Base-by-base conservation (phyloP, 2,797 vertebrate species). In the Sebastes elongatus region DNA sequence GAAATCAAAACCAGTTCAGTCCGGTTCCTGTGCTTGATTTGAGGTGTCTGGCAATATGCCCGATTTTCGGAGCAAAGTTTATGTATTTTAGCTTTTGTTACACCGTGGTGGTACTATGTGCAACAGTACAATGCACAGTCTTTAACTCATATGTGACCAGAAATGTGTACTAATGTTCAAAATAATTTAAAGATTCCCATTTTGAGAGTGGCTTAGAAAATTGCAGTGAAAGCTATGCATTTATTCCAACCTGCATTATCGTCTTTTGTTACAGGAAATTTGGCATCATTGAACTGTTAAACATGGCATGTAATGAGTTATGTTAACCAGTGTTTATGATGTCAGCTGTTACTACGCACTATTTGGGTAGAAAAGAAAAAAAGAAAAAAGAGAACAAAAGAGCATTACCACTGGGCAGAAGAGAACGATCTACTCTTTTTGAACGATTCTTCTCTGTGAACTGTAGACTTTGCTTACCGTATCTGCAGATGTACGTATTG, bases 21-120 rank as follows among this genome's bases (percentile, higher is more conserved):
- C 87, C 65, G 59, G 81, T 88, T 88, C 61, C 62, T 66, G 69
- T 65, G 52, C 79, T 72, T 33, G 74, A 71, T 88, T 84, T 76
- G 75, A 85, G 89, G 86, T 86, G 86, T 86, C 89, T 88, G 69
- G 70, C 76, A 81, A 86, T 49, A 78, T 87, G 91, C 89, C 87
- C 69, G 88, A 83, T 89, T 71, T 73, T 55, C 28, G 42, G 69
- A 61, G 52, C 25, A 72, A 79, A 79, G 11, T 82, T 63, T 7
- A 52, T 71, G 14, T 32, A 20, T 73, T 81, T 63, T 7, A 66
- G 42, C 7, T 56, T 57, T 53, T 57, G 20, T 59, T 49, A 46
- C 2, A 14, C 4, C 13, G 4, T 30, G 5, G 10, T 56, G 14
- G 7, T 14, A 38, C 11, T 25, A 52, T 55, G 35, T 49, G 33